Base-by-base conservation (phyloP, 2,888 invertebrate genomes). In the Gymnocheta viridis region DNA sequence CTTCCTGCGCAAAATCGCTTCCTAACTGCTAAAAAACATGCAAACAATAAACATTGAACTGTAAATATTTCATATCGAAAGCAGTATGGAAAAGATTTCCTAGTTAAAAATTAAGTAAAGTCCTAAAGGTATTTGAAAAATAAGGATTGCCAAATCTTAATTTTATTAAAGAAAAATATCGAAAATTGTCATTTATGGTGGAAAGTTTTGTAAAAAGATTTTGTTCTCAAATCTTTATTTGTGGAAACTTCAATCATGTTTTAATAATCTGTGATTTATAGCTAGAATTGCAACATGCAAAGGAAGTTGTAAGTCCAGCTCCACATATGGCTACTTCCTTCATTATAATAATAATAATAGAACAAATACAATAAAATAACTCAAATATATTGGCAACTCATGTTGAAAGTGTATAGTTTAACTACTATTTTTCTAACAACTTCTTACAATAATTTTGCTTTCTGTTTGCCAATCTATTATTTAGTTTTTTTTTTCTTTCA, bases 21-120 rank as follows among this genome's bases (percentile, higher is more conserved):
- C 3, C 14, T 24, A 41, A 66, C 32, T 80, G 5, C 80, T 58
- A 51, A 41, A 58, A 49, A 32, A 19, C 80, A 73, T 80, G 32
- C 73, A 24, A 67, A 22, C 49, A 41, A 27, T 41, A 24, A 29
- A 35, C 35, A 24, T 47, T 44, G 47, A 64, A 56, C 22, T 24
- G 54, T 54, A 44, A 32, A 49, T 73, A 66, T 66, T 66, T 66
- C 22, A 27, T 29, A 73, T 41, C 54, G 35, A 56, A 47, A 19
- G 24, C 14, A 29, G 19, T 29, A 73, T 41, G 47, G 35, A 56
- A 47, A 19, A 29, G 17, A 29, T n/a, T 19, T 47, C 7, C 29
- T 29, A 4, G 56, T 14, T n/a, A 35, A 60, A 54, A 64, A 72
- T 49, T 24, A 49, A 66, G 22, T 47, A 12, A 47, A 56, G 7